Evolutionary conservation across 2,888 invertebrate genomes (phyloP).

Genomic region (Alviniconcha strummeri): DNA sequence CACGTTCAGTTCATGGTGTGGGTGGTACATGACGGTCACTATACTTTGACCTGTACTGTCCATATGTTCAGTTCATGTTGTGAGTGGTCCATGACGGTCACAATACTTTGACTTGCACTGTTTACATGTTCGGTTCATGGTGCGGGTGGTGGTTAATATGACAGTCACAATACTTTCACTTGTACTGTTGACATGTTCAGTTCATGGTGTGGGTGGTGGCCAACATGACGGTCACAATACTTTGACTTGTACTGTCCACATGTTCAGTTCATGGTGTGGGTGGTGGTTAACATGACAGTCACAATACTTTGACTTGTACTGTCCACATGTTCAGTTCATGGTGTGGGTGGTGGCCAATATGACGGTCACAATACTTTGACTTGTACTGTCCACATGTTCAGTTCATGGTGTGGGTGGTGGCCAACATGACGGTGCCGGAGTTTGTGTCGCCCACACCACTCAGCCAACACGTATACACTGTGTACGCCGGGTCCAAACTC

Average conservation of each 20-base stretch:
- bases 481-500: slow-evolving; percentile 48
- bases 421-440: slow-evolving; percentile 41
- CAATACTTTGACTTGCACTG: too few relatives aligned
- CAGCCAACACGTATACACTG: slow-evolving; percentile 44
- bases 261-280: not conserved
- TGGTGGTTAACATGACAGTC: too few relatives aligned
- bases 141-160: too few relatives aligned
- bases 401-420: slow-evolving; percentile 47
- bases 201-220: slow-evolving; percentile 46
- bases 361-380: not conserved
- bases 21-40: too few relatives aligned
- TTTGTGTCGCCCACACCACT: slow-evolving; percentile 48
- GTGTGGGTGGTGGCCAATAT: slow-evolving; percentile 31
- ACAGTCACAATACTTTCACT: too few relatives aligned
- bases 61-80: too few relatives aligned
- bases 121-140: not conserved
- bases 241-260: too few relatives aligned
- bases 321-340: too few relatives aligned
- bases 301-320: too few relatives aligned
- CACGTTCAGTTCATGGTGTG: not conserved
- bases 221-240: slow-evolving; percentile 37
- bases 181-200: slow-evolving; percentile 35
- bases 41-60: too few relatives aligned
- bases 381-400: too few relatives aligned
- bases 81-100: too few relatives aligned